Evolutionary conservation across 2,113 vertebrate species (phyloP).

Genomic region (Alces alces): DNA sequence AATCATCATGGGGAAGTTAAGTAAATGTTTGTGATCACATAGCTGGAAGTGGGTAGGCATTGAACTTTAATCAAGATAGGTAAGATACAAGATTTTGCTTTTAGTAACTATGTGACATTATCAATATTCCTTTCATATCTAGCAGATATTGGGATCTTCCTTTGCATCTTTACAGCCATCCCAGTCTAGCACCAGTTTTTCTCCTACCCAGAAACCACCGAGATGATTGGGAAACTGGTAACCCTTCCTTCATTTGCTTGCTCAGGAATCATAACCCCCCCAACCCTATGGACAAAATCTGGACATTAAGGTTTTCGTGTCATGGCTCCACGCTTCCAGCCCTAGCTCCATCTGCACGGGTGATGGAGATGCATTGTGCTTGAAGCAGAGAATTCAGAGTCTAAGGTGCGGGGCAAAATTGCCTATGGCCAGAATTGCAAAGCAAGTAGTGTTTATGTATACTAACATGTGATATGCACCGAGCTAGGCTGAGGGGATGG

Average conservation of each 20-base stretch:
- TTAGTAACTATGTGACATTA: not conserved
- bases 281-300: not conserved
- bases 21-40: not conserved
- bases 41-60: not conserved
- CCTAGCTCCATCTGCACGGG: not conserved
- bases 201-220: not conserved
- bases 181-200: not conserved
- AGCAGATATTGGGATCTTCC: not conserved
- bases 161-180: not conserved
- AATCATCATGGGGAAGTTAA: not conserved
- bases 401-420: not conserved
- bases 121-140: not conserved
- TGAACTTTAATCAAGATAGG: not conserved
- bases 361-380: not conserved
- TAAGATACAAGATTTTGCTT: not conserved
- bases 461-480: not conserved
- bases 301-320: not conserved
- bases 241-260: not conserved
- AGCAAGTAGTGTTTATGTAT: not conserved
- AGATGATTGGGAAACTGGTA: not conserved
- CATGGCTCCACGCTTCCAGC: not conserved
- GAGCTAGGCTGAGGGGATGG: not conserved
- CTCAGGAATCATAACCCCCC: not conserved
- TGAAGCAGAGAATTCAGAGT: not conserved
- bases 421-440: not conserved